Base-by-base conservation (phyloP, 2,797 vertebrate species). In the Meriones psammophilus region DNA sequence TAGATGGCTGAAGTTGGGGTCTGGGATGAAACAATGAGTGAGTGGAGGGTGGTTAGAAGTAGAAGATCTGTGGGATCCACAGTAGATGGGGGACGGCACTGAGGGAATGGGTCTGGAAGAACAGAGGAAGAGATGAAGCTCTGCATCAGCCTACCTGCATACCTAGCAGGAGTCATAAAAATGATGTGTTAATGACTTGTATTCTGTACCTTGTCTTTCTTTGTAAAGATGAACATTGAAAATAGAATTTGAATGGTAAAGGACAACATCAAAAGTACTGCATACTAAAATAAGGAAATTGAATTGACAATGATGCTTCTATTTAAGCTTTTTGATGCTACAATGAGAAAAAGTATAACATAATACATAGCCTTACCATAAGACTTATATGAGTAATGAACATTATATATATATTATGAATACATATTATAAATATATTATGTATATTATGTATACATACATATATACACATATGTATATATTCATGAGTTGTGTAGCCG, bases 201-300 rank as follows among this genome's bases (percentile, higher is more conserved):
- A 77, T 94, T 78, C 46, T 96, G 60, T 98, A 97, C 87, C 96
- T 97, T 92, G 39, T 97, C 88, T 94, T 97, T 97, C 77, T 95
- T 97, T 58, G 18, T 1, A 4, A 98, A 87, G 89, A 97, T 56
- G 33, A 98, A 62, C 26, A 92, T 33, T n/a, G 50, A 84, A 83
- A 98, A 30, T 89, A 85, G 13, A 83, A 94, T 18, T 50, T 98
- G 94, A 3, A 18, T 58, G 89, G 88, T 74, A 88, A 98, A 77
- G 42, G 96, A 20, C n/a, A 97, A 58, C 22, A 88, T 42, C n/a
- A 98, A 85, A 91, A 98, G 92, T 81, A 9, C 64, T 73, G 95
- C n/a, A 78, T 97, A 97, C 96, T 98, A 56, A 90, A 92, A 97
- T 76, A 94, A 26, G 97, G 95, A 93, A 80, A 86, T 0, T 89